These are phyloP conservation scores for Parnassius glacialis DNA, from an alignment of 2,888 invertebrate genomes.

Conservation along the genomic window DNA sequence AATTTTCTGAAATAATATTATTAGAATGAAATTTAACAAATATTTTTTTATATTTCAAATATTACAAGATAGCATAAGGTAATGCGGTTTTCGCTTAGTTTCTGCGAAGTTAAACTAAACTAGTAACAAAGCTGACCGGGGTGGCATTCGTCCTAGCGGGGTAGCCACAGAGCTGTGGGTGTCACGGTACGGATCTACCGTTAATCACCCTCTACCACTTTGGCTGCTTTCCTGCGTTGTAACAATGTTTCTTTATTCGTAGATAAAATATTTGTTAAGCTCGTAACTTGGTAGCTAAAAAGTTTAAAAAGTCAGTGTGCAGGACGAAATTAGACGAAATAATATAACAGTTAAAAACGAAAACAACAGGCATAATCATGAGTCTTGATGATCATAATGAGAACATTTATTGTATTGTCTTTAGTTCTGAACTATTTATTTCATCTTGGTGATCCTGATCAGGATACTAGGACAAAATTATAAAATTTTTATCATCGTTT, in stretches of 20 bases:
- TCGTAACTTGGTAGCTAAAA: neutral
- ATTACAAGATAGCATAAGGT: neutral
- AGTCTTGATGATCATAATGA: no score
- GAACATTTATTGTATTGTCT: no score
- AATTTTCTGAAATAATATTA: no score
- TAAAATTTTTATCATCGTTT: no score
- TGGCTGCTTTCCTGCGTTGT: slow-evolving; percentile 23
- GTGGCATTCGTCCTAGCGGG: slow-evolving; percentile 26
- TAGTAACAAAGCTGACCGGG: slow-evolving; percentile 26
- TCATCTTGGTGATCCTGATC: no score
- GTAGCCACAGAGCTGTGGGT: slow-evolving; percentile 25
- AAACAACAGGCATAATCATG: no score
- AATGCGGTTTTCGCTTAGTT: slow-evolving; percentile 18
- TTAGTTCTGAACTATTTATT: no score
- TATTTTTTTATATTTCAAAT: neutral
- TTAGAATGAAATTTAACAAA: no score
- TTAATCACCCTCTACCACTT: slow-evolving; percentile 28
- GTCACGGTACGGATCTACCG: slow-evolving; percentile 27
- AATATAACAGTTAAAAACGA: no score
- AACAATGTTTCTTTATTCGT: slow-evolving; percentile 23
- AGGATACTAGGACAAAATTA: no score
- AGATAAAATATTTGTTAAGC: slow-evolving; percentile 10
- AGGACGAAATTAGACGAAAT: neutral
- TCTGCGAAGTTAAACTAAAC: slow-evolving; percentile 23
- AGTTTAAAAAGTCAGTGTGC: neutral